phyloP scores from a whole-genome alignment of 2,888 invertebrate species.

The Lasioglossum calceatum region DNA sequence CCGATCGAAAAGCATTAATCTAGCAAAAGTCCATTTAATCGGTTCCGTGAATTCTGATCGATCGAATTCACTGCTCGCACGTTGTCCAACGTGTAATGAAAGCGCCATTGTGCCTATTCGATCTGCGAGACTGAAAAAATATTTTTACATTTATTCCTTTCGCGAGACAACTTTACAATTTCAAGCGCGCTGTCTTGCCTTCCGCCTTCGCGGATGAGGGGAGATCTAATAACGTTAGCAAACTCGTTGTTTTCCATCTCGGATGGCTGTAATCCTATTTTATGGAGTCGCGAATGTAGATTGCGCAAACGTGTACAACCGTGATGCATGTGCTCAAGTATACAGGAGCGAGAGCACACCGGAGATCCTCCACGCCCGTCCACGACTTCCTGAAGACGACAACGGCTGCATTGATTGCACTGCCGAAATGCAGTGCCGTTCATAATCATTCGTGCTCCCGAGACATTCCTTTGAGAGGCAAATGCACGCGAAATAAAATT shows the following conservation, averaged over 20 bases:
- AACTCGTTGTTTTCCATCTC: constrained; percentile 70
- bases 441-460: not conserved
- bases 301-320: constrained; percentile 35
- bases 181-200: not conserved
- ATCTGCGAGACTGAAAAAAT: constrained; percentile 65
- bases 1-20: not conserved
- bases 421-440: not conserved
- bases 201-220: constrained; percentile 70
- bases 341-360: constrained; percentile 1
- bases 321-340: constrained; percentile 24
- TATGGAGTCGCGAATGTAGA: constrained; percentile 62
- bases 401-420: constrained; percentile 22
- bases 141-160: constrained; percentile 59
- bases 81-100: constrained; percentile 68
- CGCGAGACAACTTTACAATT: not conserved
- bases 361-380: constrained; percentile 4
- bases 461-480: not conserved
- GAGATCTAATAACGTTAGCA: constrained; percentile 76
- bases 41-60: constrained; percentile 21
- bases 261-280: constrained; percentile 67
- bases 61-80: not conserved
- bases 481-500: not conserved
- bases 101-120: constrained; percentile 72
- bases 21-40: not conserved
- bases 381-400: constrained; percentile 16